These are phyloP conservation scores for Chaunax sp. DNA, from an alignment of 2,797 vertebrate genomes.

Conservation along the genomic window DNA sequence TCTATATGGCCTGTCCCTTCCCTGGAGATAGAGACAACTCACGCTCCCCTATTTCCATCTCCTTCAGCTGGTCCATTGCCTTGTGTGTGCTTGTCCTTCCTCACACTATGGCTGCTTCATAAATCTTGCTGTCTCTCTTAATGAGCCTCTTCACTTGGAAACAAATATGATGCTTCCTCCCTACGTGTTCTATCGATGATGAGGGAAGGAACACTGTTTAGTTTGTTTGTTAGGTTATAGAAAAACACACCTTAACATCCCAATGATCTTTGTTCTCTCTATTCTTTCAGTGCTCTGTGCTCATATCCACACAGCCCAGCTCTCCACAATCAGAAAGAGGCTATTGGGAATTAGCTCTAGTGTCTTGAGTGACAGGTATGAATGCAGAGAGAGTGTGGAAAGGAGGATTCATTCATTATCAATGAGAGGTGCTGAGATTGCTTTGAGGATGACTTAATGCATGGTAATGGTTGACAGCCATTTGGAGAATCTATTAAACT, in stretches of 20 bases:
- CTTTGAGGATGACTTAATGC: conserved; percentile 74
- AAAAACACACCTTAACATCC: background rate
- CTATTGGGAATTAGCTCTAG: conserved; percentile 40
- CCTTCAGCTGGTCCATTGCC: conserved; percentile 49
- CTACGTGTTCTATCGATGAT: conserved; percentile 17
- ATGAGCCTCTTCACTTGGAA: conserved; percentile 58
- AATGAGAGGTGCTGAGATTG: conserved; percentile 76
- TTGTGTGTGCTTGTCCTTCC: conserved; percentile 57
- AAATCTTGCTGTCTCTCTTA: conserved; percentile 70
- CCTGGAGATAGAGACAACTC: conserved; percentile 53
- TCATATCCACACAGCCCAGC: conserved; percentile 1
- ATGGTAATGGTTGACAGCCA: conserved; percentile 45
- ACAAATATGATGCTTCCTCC: conserved; percentile 57
- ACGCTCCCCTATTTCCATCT: conserved; percentile 51
- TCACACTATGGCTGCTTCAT: conserved; percentile 66
- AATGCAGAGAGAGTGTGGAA: conserved; percentile 50
- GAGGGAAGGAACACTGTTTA: conserved; percentile 24
- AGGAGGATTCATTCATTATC: conserved; percentile 76
- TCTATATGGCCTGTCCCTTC: conserved; percentile 63
- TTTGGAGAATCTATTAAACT: conserved; percentile 46
- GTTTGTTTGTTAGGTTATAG: conserved; percentile 20
- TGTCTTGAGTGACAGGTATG: conserved; percentile 74
- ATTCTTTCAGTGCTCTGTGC: conserved; percentile 10
- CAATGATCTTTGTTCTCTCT: conserved; percentile 10
- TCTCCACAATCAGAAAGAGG: conserved; percentile 37